Evolutionary conservation across 2,113 vertebrate species (phyloP).

Genomic region (Narcine bancroftii): DNA sequence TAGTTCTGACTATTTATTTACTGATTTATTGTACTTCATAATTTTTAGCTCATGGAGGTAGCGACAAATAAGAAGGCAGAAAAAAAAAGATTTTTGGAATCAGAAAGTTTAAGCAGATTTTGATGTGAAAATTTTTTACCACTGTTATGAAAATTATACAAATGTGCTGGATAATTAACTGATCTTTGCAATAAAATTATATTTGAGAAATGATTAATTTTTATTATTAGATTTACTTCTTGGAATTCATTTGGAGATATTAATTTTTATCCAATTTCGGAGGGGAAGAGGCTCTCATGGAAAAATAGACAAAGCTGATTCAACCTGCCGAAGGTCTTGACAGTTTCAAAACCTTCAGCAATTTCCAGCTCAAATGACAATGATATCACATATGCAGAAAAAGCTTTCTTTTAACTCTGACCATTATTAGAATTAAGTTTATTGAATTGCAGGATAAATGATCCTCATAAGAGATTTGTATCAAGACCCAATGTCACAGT

Average conservation of each 20-base stretch:
- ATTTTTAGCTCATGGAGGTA: background rate
- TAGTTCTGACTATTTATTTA: background rate
- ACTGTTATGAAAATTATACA: background rate
- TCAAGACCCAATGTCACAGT: background rate
- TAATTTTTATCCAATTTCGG: background rate
- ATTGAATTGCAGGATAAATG: background rate
- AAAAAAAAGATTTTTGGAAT: background rate
- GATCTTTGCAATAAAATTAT: background rate
- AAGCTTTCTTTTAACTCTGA: background rate
- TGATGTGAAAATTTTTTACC: background rate
- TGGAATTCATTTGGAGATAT: background rate
- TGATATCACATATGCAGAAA: background rate
- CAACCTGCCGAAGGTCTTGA: no score
- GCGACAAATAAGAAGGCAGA: background rate
- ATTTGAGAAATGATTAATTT: background rate
- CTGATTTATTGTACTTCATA: background rate
- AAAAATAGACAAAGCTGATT: background rate
- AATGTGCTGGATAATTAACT: background rate
- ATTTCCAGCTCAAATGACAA: background rate
- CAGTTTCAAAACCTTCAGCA: background rate
- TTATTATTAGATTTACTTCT: background rate
- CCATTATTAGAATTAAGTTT: no score
- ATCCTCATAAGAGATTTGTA: background rate
- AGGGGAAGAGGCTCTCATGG: background rate
- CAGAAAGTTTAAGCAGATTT: background rate